A percentile compares a stretch with the other conserved stretches of the same genome.
Evolutionary conservation across 2,113 vertebrate genomes (phyloP).

Genomic region (Hippocampus abdominalis): DNA sequence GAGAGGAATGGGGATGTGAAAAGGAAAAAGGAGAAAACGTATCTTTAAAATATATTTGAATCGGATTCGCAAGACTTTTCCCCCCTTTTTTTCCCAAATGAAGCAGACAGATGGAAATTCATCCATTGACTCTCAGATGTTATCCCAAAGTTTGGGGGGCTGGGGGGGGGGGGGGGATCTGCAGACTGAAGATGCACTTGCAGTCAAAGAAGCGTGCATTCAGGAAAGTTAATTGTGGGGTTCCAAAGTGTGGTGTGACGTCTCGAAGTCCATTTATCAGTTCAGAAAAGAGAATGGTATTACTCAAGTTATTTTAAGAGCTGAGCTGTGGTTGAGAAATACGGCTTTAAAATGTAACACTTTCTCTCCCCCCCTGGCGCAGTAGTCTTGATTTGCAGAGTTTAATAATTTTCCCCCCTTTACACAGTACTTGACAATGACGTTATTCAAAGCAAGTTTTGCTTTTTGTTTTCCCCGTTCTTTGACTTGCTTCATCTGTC

Average conservation of each 20-base stretch:
- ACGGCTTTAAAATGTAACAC: no score
- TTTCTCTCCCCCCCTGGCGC: no score
- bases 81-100: conserved; percentile 56
- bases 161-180: conserved; percentile 46
- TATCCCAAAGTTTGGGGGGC: conserved; percentile 63
- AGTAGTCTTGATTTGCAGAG: no score
- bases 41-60: conserved; percentile 85
- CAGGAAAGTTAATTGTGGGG: conserved; percentile 37
- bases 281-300: conserved; percentile 49
- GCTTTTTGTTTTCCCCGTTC: no score
- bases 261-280: conserved; percentile 26
- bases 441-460: no score
- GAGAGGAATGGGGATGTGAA: conserved; percentile 27
- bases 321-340: no score
- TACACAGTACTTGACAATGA: no score
- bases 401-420: no score
- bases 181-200: conserved; percentile 23
- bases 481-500: no score
- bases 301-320: background rate
- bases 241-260: conserved; percentile 40
- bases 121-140: conserved; percentile 70
- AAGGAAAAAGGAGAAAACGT: conserved; percentile 36
- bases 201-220: conserved; percentile 15
- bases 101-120: conserved; percentile 78
- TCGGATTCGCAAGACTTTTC: conserved; percentile 60